Base-by-base conservation (phyloP, 2,888 invertebrate species). In the Eupithecia vulgata region DNA sequence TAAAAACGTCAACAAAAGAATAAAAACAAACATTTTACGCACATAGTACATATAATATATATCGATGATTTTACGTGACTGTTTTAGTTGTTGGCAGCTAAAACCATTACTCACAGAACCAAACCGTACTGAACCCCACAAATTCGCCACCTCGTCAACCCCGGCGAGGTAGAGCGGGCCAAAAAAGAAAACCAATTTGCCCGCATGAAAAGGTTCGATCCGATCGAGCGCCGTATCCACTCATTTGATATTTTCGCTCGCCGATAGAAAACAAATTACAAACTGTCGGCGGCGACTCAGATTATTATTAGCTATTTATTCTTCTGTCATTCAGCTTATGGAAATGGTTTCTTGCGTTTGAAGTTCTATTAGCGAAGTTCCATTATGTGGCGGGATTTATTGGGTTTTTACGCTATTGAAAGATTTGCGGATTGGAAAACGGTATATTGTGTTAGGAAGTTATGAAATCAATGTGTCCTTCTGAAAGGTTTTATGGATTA, bases 111-210 rank as follows among this genome's bases (percentile, higher is more conserved):
- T 5, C 15, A 15, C 5, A 42, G 30, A 62, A 65, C 45, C 42
- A 42, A 61, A 59, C 7, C 30, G 21, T 21, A 79, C 77, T 79
- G 86, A 84, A 85, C 86, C 84, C 87, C 76, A 82, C 79, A 83
- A 88, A 87, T 87, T 85, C 88, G 82, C 87, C 89, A 90, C 91
- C 91, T 90, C 91, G 91, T 89, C 91, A 90, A 85, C 82, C 85
- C 85, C 86, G 87, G 81, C 85, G 86, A 86, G 86, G 86, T 86
- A 86, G 86, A 87, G 86, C 82, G 83, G 87, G 84, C 91, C 90
- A 91, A 94, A 94, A 93, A 93, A 93, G 92, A 94, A 94, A 94
- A 94, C 92, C 93, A 94, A 94, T 94, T 94, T 92, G 90, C 87
- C 87, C 93, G 93, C 92, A 88, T 93, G 93, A 94, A 94, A 94